phyloP scores from a whole-genome alignment of 2,113 vertebrate species.

The Calyptommatus sinebrachiatus region DNA sequence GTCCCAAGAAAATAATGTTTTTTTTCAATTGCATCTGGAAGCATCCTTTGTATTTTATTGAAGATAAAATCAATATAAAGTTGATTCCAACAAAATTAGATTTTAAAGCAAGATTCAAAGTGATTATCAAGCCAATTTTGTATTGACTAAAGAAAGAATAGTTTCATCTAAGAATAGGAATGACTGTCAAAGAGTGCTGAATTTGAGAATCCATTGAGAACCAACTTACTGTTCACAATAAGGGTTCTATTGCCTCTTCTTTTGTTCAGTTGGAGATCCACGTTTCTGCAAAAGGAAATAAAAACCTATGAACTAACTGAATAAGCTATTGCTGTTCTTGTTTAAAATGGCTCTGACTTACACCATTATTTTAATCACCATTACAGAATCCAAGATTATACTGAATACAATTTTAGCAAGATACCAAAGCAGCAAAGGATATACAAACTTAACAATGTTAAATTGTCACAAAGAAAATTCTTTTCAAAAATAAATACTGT shows the following conservation, averaged over 20 bases:
- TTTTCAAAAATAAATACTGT: too few species aligned
- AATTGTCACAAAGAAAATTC: too few species aligned
- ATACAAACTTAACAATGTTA: too few species aligned
- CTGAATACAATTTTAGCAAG: too few species aligned
- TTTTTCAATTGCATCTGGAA: too few species aligned
- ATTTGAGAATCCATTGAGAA: slow-evolving; percentile 22
- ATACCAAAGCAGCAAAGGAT: too few species aligned
- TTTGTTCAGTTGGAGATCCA: slow-evolving; percentile 52
- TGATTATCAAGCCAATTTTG: slow-evolving; percentile 34
- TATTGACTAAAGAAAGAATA: slow-evolving; percentile 21
- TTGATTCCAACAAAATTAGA: slow-evolving; percentile 59
- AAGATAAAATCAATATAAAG: slow-evolving; percentile 57
- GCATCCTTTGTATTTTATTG: slow-evolving; percentile 37
- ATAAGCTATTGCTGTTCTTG: too few species aligned
- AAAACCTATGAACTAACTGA: too few species aligned
- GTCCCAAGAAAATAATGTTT: too few species aligned
- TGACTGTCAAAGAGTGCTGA: background rate
- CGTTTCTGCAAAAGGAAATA: slow-evolving; percentile 57
- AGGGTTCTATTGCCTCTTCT: slow-evolving; percentile 46
- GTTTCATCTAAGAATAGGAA: background rate
- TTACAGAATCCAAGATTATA: too few species aligned
- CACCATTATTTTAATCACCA: too few species aligned
- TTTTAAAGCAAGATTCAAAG: slow-evolving; percentile 32
- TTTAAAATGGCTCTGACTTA: too few species aligned
- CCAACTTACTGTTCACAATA: slow-evolving; percentile 68